These are phyloP conservation scores for Heteromyza rotundicornis DNA, from an alignment of 2,888 invertebrate species.

Conservation along the genomic window DNA sequence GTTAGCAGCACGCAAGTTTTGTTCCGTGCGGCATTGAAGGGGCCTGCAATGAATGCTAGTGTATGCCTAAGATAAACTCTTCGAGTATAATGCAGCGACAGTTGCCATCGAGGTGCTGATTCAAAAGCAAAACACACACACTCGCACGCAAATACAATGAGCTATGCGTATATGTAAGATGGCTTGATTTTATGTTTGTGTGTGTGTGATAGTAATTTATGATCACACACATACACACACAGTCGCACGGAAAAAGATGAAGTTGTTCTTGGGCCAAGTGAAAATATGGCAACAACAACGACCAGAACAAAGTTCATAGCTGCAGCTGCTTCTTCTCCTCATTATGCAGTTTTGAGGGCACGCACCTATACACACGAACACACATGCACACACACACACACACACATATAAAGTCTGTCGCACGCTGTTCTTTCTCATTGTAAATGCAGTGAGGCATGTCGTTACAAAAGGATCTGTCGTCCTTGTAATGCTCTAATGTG, in stretches of 20 bases:
- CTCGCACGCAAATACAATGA: neutral
- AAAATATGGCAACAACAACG: constrained; percentile 15
- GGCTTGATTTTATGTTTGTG: too few relatives aligned
- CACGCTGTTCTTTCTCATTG: neutral
- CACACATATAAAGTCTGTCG: neutral
- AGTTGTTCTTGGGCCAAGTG: constrained; percentile 45
- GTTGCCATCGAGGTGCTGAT: too few relatives aligned
- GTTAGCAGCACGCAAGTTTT: neutral
- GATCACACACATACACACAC: too few relatives aligned
- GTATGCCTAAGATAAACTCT: neutral
- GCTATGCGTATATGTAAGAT: constrained; percentile 23
- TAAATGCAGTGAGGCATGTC: neutral
- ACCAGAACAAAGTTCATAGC: too few relatives aligned
- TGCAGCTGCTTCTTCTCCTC: too few relatives aligned
- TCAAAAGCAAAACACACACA: too few relatives aligned
- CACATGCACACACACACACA: constrained; percentile 8
- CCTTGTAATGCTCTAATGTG: constrained; percentile 3
- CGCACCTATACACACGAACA: constrained; percentile 13
- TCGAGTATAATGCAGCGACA: too few relatives aligned
- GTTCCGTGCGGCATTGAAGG: neutral
- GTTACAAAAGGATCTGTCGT: constrained; percentile 1
- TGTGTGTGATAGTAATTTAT: constrained; percentile 7
- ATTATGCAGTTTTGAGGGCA: neutral
- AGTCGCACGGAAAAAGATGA: too few relatives aligned
- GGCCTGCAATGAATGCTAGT: neutral